Evolutionary conservation across 1,140 invertebrate species (phyloP).

Genomic region (Probaryconus sp.): DNA sequence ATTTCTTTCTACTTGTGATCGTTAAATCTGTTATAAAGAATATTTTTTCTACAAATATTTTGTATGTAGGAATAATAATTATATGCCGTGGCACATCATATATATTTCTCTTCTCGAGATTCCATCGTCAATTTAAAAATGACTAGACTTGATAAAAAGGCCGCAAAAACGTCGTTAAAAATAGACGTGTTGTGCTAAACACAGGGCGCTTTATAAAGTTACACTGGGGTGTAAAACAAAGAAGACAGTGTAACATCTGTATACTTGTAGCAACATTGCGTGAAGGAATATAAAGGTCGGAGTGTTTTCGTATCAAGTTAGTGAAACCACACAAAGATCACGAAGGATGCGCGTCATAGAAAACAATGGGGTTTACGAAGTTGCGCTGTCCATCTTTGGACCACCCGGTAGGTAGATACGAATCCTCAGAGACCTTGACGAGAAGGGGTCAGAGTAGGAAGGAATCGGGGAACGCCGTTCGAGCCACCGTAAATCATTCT

Average conservation of each 20-base stretch:
- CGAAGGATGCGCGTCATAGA: slow-evolving; percentile 50
- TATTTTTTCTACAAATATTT: too few species aligned
- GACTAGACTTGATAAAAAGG: slow-evolving; percentile 3
- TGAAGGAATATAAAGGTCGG: slow-evolving; percentile 52
- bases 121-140: too few species aligned
- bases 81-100: too few species aligned
- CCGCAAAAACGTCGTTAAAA: slow-evolving; percentile 23
- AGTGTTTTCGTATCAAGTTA: slow-evolving; percentile 58
- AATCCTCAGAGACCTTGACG: slow-evolving; percentile 65
- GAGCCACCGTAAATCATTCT: slow-evolving; percentile 69
- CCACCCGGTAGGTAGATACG: slow-evolving; percentile 69
- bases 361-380: slow-evolving; percentile 60
- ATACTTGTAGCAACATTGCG: slow-evolving; percentile 42
- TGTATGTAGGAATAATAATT: too few species aligned
- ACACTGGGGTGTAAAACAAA: slow-evolving; percentile 52
- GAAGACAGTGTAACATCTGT: slow-evolving; percentile 42
- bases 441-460: slow-evolving; percentile 65
- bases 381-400: slow-evolving; percentile 60
- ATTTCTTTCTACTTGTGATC: too few species aligned
- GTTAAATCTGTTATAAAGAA: too few species aligned
- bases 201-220: slow-evolving; percentile 52
- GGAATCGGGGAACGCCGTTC: slow-evolving; percentile 64
- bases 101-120: too few species aligned
- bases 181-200: slow-evolving; percentile 18
- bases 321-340: slow-evolving; percentile 46